Evolutionary conservation across 2,797 vertebrate genomes (phyloP).

Genomic region (Takifugu rubripes): DNA sequence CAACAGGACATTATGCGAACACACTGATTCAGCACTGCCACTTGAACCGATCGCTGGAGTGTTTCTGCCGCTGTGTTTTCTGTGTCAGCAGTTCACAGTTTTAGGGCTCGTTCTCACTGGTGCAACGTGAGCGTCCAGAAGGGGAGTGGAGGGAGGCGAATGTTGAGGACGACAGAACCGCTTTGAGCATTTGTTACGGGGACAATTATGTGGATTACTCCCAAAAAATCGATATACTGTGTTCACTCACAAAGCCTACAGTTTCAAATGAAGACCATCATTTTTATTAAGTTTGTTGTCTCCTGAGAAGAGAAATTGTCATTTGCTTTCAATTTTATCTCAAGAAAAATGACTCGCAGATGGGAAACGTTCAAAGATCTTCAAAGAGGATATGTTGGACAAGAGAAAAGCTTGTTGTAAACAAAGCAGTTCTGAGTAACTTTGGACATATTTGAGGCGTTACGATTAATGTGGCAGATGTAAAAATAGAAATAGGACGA

Average conservation of each 20-base stretch:
- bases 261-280: not conserved
- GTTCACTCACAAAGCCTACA: no score
- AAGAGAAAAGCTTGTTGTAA: no score
- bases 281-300: not conserved
- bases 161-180: slow-evolving; percentile 3
- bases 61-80: slow-evolving; percentile 41
- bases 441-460: no score
- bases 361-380: not conserved
- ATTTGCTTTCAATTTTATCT: not conserved
- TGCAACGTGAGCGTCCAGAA: slow-evolving; percentile 13
- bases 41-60: slow-evolving; percentile 40
- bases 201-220: no score
- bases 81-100: slow-evolving; percentile 56
- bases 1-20: slow-evolving; percentile 40
- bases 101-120: slow-evolving; percentile 31
- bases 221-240: no score
- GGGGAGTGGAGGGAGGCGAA: not conserved
- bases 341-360: not conserved
- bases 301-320: not conserved
- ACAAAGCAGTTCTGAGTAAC: no score
- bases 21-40: slow-evolving; percentile 52
- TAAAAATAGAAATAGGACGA: no score
- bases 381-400: no score
- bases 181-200: not conserved
- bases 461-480: no score